Conservation (phyloP, 2,888 invertebrate genomes). For the Tenthredo distinguenda region DNA sequence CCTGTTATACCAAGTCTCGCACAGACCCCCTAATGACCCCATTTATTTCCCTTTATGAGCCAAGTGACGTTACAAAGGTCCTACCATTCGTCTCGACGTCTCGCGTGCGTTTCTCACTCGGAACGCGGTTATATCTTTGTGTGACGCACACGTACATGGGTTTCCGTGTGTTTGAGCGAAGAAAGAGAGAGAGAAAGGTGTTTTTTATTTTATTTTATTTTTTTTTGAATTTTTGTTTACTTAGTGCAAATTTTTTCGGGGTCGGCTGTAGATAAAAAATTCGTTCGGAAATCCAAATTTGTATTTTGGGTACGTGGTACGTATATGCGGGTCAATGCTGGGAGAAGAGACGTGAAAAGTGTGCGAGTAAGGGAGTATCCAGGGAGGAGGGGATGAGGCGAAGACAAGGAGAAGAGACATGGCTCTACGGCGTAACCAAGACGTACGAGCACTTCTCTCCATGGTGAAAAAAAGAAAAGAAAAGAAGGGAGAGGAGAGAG, state of each 20-base stretch:
- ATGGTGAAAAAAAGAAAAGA: neutral
- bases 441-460: constrained; percentile 71
- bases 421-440: constrained; percentile 72
- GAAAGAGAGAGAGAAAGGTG: too few species aligned
- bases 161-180: too few species aligned
- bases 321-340: too few species aligned
- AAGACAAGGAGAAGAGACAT: constrained; percentile 56
- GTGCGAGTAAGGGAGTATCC: neutral
- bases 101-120: constrained; percentile 8
- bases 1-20: constrained; percentile 2
- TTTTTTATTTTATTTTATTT: too few species aligned
- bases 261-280: too few species aligned
- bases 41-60: constrained; percentile 78
- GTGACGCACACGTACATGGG: too few species aligned
- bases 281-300: too few species aligned
- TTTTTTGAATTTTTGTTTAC: too few species aligned
- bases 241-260: too few species aligned
- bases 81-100: constrained; percentile 59
- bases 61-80: constrained; percentile 76
- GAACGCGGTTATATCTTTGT: too few species aligned
- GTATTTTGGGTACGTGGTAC: too few species aligned
- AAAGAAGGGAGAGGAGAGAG: neutral
- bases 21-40: constrained; percentile 75
- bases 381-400: neutral
- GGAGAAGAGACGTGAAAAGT: neutral